A percentile compares a stretch with the other conserved stretches of the same genome.
Evolutionary conservation across 2,888 invertebrate genomes (phyloP).

Genomic region (Zaprionus lineosus): DNA sequence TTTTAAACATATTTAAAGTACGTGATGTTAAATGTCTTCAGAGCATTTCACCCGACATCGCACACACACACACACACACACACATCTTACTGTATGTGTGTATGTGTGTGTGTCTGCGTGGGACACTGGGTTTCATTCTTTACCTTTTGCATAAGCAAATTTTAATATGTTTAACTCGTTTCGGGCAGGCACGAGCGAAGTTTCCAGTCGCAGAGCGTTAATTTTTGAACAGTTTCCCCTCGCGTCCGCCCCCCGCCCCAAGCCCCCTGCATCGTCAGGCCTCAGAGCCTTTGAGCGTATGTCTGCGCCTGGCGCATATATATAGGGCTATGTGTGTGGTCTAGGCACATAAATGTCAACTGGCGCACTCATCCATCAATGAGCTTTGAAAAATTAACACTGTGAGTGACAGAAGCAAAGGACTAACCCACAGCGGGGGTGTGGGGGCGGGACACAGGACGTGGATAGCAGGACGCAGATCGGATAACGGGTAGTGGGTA

Average conservation of each 20-base stretch:
- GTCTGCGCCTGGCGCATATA: slow-evolving; percentile 1
- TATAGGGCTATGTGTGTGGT: slow-evolving; percentile 39
- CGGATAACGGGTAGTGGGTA: too few relatives aligned
- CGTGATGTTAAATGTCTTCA: slow-evolving; percentile 71
- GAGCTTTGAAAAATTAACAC: slow-evolving; percentile 77
- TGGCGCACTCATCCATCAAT: slow-evolving; percentile 72
- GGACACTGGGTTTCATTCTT: slow-evolving; percentile 28
- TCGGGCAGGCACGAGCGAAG: slow-evolving; percentile 31
- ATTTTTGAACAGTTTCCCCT: slow-evolving; percentile 61
- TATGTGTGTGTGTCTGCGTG: slow-evolving; percentile 14
- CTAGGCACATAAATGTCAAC: slow-evolving; percentile 77
- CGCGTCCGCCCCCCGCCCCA: too few relatives aligned
- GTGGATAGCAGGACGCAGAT: too few relatives aligned
- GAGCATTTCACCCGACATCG: slow-evolving; percentile 46
- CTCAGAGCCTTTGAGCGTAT: too few relatives aligned
- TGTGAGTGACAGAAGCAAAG: slow-evolving; percentile 74
- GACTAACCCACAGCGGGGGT: slow-evolving; percentile 31
- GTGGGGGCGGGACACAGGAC: neutral
- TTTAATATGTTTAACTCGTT: slow-evolving; percentile 79
- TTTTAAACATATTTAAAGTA: slow-evolving; percentile 77
- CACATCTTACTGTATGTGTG: neutral
- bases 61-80: slow-evolving; percentile 17
- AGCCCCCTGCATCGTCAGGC: too few relatives aligned
- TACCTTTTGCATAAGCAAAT: slow-evolving; percentile 72
- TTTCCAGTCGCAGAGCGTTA: slow-evolving; percentile 56